Conservation (phyloP, 2,888 invertebrate genomes). For the Epinotia ramella region DNA sequence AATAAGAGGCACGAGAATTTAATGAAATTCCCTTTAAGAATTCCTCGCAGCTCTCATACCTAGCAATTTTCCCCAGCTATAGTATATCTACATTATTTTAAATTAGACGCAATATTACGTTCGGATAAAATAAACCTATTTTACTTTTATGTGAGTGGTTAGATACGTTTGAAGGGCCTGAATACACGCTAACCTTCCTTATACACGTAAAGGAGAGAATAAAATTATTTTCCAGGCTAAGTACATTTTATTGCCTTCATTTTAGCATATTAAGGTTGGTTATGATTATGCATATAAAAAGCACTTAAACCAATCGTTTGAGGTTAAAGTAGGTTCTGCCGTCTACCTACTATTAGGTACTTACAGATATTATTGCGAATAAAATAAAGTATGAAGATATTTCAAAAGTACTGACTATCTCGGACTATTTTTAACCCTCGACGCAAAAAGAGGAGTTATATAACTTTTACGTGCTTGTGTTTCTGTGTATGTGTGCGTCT, state of each 20-base stretch:
- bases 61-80: constrained; percentile 62
- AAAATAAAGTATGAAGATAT: too few relatives aligned
- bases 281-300: too few relatives aligned
- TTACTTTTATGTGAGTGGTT: constrained; percentile 36
- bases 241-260: neutral
- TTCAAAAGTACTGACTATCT: too few relatives aligned
- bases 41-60: constrained; percentile 65
- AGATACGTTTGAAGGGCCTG: constrained; percentile 22
- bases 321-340: too few relatives aligned
- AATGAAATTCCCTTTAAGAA: constrained; percentile 69
- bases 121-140: constrained; percentile 39
- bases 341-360: too few relatives aligned
- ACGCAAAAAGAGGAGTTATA: too few relatives aligned
- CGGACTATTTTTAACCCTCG: too few relatives aligned
- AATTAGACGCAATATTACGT: constrained; percentile 52
- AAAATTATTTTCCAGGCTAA: neutral
- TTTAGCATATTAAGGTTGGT: neutral
- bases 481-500: too few relatives aligned
- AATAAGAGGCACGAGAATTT: constrained; percentile 70
- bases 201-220: constrained; percentile 15
- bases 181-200: constrained; percentile 36
- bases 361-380: too few relatives aligned
- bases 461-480: too few relatives aligned
- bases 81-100: constrained; percentile 59
- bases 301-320: neutral